Evolutionary conservation across 2,888 invertebrate species (phyloP), one percentile per base, ranked within the genome.

Genomic region (Mimas tiliae): DNA sequence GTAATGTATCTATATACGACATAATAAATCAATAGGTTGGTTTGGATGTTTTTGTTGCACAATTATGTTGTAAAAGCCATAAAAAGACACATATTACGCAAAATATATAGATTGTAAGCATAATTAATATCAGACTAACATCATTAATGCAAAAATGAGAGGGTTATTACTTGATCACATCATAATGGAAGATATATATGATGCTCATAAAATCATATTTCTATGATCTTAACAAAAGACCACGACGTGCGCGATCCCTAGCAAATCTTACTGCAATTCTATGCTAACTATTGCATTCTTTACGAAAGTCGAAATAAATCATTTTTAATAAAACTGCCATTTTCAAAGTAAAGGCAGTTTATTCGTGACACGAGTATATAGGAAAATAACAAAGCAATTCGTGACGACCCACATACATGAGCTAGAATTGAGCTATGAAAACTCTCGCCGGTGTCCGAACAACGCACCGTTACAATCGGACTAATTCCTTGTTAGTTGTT

Each of bases 321-420:
- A 8, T n/a, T 21, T 53, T 21, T 42, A 27, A 51, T 19, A 42
- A 53, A 38, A 27, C 27, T 27, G 27, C 2, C 27, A 27, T 27
- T 27, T 4, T 4, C 1, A 27, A 27, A 27, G 27, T 4, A 27
- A 27, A 27, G 27, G 27, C 69, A 74, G 71, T 74, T 69, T 70
- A 70, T 72, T 71, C 68, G 68, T 74, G 76, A 78, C 65, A 47
- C 52, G 73, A 76, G 69, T 74, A 86, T 83, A 86, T 83, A 78
- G 79, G 78, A 78, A 78, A 82, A 75, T 81, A 82, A 87, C 86
- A 88, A 89, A 85, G 84, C 81, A 72, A 85, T 82, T 85, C 83
- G 84, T 82, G 85, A 80, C 82, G 89, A 88, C 88, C 88, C 81
- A 88, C 86, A 87, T 87, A 83, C 83, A 76, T 74, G 81, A 78